Evolutionary conservation across 2,888 invertebrate species (phyloP), one percentile per base, ranked within the genome.

Genomic region (Quadriops clusia): DNA sequence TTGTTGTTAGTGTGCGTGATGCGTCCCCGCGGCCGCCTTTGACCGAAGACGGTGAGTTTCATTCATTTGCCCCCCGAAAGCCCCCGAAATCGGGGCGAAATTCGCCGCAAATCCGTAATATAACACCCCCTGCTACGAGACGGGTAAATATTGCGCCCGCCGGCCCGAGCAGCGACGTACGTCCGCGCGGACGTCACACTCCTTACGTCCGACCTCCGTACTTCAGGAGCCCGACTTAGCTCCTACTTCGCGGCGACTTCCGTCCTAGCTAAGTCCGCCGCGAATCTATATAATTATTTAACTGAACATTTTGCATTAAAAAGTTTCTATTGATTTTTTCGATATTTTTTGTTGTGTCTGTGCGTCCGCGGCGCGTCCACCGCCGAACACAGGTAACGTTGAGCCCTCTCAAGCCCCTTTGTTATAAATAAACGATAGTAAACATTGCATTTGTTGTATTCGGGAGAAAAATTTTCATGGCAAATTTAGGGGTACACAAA

Each of bases 301-400:
- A 60, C 58, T 55, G 56, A 55, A 58, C 56, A 56, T 60, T 60
- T 60, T 59, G 57, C 60, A 60, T 60, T 60, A 60, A 56, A 46
- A 57, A 56, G 52, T 54, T 48, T 57, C 53, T 60, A 61, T 61
- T 56, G 61, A 61, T 60, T 59, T 60, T 43, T 54, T 49, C 46
- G 36, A 39, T 45, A 35, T 49, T 57, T 56, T 51, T 50, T 48
- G 41, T 44, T 41, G 46, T 46, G 49, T 51, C 45, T 39, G 46
- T 39, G 45, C 39, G 41, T 46, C 42, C 38, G 42, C 42, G 45
- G 38, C 39, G 42, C 28, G 36, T 41, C 39, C 38, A 36, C 30
- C 32, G 34, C 33, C 33, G 34, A 42, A 38, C 36, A 38, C 41
- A 51, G 53, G 53, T 51, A 49, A 38, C 40, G 36, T 28, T 16